These are phyloP conservation scores for Brachyistius frenatus DNA, from an alignment of 2,113 vertebrate species.

Conservation along the genomic window DNA sequence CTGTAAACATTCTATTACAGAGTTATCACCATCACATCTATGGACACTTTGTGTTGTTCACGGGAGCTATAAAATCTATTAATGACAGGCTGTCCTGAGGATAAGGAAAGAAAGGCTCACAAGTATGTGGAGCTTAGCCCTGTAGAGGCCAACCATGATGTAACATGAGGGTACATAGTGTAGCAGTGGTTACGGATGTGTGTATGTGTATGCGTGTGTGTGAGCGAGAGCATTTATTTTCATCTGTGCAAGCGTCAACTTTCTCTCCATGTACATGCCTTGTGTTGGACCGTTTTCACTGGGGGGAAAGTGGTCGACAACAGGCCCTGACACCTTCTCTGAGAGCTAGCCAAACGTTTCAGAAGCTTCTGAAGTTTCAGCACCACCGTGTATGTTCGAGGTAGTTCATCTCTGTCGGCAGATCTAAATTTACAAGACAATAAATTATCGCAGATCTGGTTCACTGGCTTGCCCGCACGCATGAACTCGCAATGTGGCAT, in stretches of 20 bases:
- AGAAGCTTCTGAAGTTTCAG: slow-evolving; percentile 60
- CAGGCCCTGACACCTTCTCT: slow-evolving; percentile 51
- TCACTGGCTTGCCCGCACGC: slow-evolving; percentile 44
- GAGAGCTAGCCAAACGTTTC: slow-evolving; percentile 53
- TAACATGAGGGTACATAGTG: slow-evolving; percentile 44
- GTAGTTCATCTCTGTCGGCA: slow-evolving; percentile 68
- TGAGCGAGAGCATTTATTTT: background rate
- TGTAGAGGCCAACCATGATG: slow-evolving; percentile 45
- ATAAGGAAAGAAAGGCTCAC: slow-evolving; percentile 59
- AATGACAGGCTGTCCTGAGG: slow-evolving; percentile 52
- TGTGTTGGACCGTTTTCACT: slow-evolving; percentile 14
- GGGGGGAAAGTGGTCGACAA: slow-evolving; percentile 43
- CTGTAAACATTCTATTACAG: slow-evolving; percentile 55
- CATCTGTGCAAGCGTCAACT: slow-evolving; percentile 4
- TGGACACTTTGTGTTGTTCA: slow-evolving; percentile 31
- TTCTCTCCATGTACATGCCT: slow-evolving; percentile 30
- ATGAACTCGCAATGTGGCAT: slow-evolving; percentile 27
- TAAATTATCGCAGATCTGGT: slow-evolving; percentile 76
- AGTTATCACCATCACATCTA: slow-evolving; percentile 59
- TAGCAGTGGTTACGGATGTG: slow-evolving; percentile 9
- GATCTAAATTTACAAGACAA: slow-evolving; percentile 83
- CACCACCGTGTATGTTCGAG: slow-evolving; percentile 65
- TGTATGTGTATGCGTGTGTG: slow-evolving; percentile 3
- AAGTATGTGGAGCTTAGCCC: slow-evolving; percentile 35
- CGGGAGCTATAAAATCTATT: slow-evolving; percentile 66